phyloP scores from a whole-genome alignment of 2,113 vertebrate genomes.

The Chionis minor region DNA sequence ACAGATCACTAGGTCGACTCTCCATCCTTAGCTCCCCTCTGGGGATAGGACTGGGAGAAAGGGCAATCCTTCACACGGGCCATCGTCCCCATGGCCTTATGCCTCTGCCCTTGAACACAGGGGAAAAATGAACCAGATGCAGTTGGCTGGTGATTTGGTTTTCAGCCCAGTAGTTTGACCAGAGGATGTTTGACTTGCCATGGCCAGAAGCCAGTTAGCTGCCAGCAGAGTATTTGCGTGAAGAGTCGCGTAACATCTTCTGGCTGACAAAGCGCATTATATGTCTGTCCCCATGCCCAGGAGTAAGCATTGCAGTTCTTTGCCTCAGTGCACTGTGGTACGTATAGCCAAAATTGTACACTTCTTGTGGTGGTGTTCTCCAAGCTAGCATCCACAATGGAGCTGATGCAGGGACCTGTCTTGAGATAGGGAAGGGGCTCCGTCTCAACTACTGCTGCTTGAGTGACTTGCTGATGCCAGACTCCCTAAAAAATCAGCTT shows the following conservation, averaged over 20 bases:
- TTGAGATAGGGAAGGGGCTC: background rate
- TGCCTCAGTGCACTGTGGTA: background rate
- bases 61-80: background rate
- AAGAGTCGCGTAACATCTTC: background rate
- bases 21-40: background rate
- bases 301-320: constrained; percentile 20
- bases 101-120: background rate
- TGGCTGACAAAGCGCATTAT: background rate
- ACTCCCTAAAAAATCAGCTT: constrained; percentile 2
- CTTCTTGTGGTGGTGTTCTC: background rate
- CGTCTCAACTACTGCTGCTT: background rate
- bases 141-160: background rate
- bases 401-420: background rate
- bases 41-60: background rate
- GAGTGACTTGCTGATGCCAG: background rate
- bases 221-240: background rate
- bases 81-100: background rate
- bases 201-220: background rate
- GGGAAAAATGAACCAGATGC: background rate
- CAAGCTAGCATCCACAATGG: background rate
- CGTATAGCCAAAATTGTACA: background rate
- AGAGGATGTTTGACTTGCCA: background rate
- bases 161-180: constrained; percentile 4
- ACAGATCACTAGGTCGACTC: background rate
- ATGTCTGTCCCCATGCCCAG: background rate